These are phyloP conservation scores for Harlomillsia oculata DNA, from an alignment of 1,140 invertebrate genomes.

Conservation along the genomic window DNA sequence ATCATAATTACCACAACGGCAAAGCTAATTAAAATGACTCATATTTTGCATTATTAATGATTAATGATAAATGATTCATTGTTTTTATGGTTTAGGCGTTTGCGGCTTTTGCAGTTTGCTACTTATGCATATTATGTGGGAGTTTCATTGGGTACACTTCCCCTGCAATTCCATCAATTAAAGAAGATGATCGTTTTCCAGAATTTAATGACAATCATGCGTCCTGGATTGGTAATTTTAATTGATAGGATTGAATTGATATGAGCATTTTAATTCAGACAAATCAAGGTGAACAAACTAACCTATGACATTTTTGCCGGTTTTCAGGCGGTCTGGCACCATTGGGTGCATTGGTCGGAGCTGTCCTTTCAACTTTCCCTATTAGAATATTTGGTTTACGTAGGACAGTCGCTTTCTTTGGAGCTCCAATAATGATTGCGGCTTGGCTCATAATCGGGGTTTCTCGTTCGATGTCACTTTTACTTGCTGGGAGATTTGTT, in stretches of 20 bases:
- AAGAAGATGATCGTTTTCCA: slow-evolving; percentile 16
- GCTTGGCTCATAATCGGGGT: slow-evolving; percentile 24
- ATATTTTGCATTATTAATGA: too few species aligned
- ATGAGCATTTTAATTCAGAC: neutral
- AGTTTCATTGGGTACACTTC: slow-evolving; percentile 28
- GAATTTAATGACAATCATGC: slow-evolving; percentile 10
- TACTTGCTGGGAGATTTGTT: slow-evolving; percentile 24
- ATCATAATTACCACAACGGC: too few species aligned
- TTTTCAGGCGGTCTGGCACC: slow-evolving; percentile 28
- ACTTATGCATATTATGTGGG: slow-evolving; percentile 23
- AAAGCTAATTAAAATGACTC: too few species aligned
- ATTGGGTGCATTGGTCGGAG: slow-evolving; percentile 25
- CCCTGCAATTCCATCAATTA: slow-evolving; percentile 23
- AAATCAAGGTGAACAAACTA: neutral
- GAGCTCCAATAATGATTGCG: slow-evolving; percentile 4
- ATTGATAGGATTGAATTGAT: neutral
- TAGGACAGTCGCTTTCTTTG: slow-evolving; percentile 16
- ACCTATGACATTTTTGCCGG: too few species aligned
- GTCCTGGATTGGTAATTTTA: slow-evolving; percentile 34
- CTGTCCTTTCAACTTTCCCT: slow-evolving; percentile 11
- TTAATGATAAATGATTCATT: too few species aligned
- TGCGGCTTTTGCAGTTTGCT: slow-evolving; percentile 13
- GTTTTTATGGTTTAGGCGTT: slow-evolving; percentile 20
- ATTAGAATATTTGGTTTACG: slow-evolving; percentile 13
- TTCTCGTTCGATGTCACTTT: neutral